Evolutionary conservation across 1,140 invertebrate species (phyloP), one percentile per base, ranked within the genome.

Genomic region (Nasonia longicornis): DNA sequence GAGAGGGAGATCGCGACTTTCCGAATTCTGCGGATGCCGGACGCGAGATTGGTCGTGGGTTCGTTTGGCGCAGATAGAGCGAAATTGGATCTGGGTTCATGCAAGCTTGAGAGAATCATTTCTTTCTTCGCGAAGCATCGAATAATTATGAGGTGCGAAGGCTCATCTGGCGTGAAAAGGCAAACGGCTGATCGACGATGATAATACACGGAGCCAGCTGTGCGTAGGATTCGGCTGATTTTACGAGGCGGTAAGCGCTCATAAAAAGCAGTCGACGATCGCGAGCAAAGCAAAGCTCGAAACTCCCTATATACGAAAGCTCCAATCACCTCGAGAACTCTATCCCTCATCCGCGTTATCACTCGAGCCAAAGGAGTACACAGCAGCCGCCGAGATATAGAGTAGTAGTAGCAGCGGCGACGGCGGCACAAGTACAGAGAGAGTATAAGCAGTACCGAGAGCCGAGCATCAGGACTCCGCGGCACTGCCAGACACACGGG

Each of bases 401-500:
- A 35, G 31, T 35, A 35, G 31, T 35, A 35, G 31, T 67, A 29
- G 63, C 63, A 64, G 63, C n/a, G 3, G 38, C 29, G 29, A 11
- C 26, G 7, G 64, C 31, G 31, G 45, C 73, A 66, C 66, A 78
- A 83, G 83, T 85, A 85, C 87, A 72, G 82, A 38, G 75, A 48
- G 67, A 71, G 73, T 42, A 31, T 82, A 82, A 70, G 67, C 48
- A 66, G 73, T 48, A 42, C 7, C 16, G 64, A 42, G 38, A 3
- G 35, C n/a, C 42, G 38, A 77, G 38, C 38, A 73, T 35, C 63
- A 77, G 31, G 78, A 79, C 64, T 72, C 71, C 12, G 26, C 64
- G 64, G 64, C 64, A 20, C 69, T 75, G 84, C 73, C 88, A 89
- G 87, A 89, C 87, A 89, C 87, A 88, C 88, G 86, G 86, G 89